Conservation (phyloP, 2,113 vertebrate genomes). For the Apus apus region DNA sequence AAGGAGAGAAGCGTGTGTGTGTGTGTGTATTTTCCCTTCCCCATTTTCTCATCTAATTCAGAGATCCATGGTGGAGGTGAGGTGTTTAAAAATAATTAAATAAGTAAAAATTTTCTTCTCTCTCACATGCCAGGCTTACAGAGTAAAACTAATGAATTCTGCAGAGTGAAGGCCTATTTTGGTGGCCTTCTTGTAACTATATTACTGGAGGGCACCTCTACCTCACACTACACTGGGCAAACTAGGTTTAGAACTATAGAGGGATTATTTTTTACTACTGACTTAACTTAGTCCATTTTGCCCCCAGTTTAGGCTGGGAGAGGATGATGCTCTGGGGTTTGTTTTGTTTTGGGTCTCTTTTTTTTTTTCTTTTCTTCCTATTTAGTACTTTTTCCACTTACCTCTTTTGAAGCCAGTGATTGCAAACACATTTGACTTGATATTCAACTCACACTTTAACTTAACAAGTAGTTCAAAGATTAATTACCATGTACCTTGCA, state of each 20-base stretch:
- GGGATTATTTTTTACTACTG: neutral
- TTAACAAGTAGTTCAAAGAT: constrained; percentile 81
- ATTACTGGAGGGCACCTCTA: neutral
- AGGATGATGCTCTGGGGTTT: neutral
- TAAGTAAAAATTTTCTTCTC: neutral
- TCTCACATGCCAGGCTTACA: neutral
- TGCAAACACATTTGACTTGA: constrained; percentile 72
- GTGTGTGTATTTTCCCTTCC: neutral
- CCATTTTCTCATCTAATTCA: neutral
- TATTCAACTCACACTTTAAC: constrained; percentile 71
- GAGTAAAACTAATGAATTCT: neutral
- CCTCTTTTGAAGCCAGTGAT: constrained; percentile 71
- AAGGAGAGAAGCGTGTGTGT: neutral
- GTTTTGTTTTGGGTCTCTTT: neutral
- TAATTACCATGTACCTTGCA: constrained; percentile 77
- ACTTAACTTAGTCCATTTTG: neutral
- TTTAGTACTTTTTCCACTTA: constrained; percentile 52
- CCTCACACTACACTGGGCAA: neutral
- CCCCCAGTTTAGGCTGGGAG: neutral
- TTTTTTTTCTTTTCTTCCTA: constrained; percentile 4
- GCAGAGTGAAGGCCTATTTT: neutral
- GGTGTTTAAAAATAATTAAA: too few relatives aligned
- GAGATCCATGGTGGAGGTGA: neutral
- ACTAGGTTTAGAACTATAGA: neutral
- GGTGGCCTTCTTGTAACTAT: neutral